A percentile compares a stretch with the other conserved stretches of the same genome.
These are phyloP conservation scores for Cynodonichthys magdalenae DNA, from an alignment of 2,797 vertebrate genomes.

Conservation along the genomic window DNA sequence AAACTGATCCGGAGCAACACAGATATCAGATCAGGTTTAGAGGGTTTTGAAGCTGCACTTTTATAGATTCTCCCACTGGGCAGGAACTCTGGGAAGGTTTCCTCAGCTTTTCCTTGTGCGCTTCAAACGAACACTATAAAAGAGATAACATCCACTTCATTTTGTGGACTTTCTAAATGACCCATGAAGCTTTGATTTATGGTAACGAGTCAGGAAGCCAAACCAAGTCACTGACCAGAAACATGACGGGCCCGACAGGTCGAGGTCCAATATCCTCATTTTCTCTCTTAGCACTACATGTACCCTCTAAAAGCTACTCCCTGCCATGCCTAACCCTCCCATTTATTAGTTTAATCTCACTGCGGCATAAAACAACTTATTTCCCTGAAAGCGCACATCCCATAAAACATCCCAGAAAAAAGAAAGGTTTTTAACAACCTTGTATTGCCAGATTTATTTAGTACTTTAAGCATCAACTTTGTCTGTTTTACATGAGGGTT, in stretches of 20 bases:
- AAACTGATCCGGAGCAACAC: constrained; percentile 60
- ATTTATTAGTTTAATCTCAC: constrained; percentile 26
- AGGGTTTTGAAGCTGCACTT: constrained; percentile 64
- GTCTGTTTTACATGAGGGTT: constrained; percentile 8
- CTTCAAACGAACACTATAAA: constrained; percentile 54
- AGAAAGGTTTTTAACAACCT: constrained; percentile 5
- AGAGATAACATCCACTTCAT: constrained; percentile 48
- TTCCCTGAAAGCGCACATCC: background rate
- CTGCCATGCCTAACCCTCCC: constrained; percentile 21
- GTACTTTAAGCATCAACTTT: constrained; percentile 2
- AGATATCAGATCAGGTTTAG: constrained; percentile 63
- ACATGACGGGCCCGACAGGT: background rate
- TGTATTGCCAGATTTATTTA: constrained; percentile 12
- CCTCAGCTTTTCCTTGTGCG: constrained; percentile 26
- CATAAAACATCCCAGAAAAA: constrained; percentile 26
- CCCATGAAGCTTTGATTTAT: constrained; percentile 61
- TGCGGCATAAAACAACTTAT: constrained; percentile 1
- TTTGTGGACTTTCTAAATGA: constrained; percentile 48
- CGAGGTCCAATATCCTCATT: constrained; percentile 1
- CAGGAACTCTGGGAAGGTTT: constrained; percentile 43
- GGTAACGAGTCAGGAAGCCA: constrained; percentile 10
- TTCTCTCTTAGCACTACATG: constrained; percentile 8
- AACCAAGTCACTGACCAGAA: constrained; percentile 26
- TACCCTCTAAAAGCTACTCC: constrained; percentile 29
- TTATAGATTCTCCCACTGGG: constrained; percentile 65